These are phyloP conservation scores for Xenopus petersii DNA, from an alignment of 2,797 vertebrate species.

Conservation along the genomic window DNA sequence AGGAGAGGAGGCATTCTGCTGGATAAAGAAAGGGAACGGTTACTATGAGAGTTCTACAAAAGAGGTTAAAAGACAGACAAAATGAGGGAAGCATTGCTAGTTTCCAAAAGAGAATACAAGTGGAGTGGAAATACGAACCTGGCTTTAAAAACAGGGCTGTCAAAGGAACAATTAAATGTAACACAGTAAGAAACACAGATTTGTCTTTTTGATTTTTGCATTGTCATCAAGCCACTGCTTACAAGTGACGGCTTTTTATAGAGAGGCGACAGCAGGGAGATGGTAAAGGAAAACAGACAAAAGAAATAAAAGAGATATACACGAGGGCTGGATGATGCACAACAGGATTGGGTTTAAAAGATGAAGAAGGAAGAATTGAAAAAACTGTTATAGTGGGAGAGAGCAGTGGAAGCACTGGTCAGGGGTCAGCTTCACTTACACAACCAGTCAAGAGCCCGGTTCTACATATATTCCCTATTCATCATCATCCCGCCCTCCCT, in stretches of 20 bases:
- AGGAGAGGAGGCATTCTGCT: constrained; percentile 79
- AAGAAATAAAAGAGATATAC: constrained; percentile 17
- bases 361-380: constrained; percentile 64
- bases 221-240: constrained; percentile 83
- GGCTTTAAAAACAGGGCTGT: constrained; percentile 99
- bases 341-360: constrained; percentile 1
- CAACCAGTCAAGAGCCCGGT: constrained; percentile 72
- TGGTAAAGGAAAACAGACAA: constrained; percentile 31
- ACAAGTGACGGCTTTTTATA: constrained; percentile 80
- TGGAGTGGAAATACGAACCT: constrained; percentile 99
- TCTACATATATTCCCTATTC: neutral
- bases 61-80: constrained; percentile 41
- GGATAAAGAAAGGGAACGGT: constrained; percentile 42
- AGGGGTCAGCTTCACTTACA: constrained; percentile 66
- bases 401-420: constrained; percentile 60
- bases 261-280: constrained; percentile 68
- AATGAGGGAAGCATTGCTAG: constrained; percentile 97
- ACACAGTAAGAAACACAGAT: constrained; percentile 98
- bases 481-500: too few relatives aligned
- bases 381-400: constrained; percentile 58
- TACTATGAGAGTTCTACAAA: constrained; percentile 52
- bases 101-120: constrained; percentile 99
- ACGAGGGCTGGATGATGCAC: constrained; percentile 12
- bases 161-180: constrained; percentile 99
- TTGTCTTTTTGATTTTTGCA: constrained; percentile 73